These are phyloP conservation scores for Clusia tigrina DNA, from an alignment of 2,888 invertebrate genomes.

Conservation along the genomic window DNA sequence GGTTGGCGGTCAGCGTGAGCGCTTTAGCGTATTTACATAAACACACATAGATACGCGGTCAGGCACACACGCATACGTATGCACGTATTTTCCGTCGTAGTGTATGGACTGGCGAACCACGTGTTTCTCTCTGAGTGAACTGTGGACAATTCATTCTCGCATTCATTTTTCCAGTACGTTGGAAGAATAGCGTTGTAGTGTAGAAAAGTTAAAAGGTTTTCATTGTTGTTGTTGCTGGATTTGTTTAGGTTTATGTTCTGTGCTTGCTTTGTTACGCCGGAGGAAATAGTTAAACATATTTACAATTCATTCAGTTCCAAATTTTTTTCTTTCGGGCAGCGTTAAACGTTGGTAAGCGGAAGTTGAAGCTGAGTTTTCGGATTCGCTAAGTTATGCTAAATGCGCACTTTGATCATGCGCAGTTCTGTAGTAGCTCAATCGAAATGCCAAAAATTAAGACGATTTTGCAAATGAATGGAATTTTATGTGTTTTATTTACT, in stretches of 20 bases:
- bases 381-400: conserved; percentile 13
- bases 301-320: background rate
- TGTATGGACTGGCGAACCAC: conserved; percentile 51
- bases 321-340: background rate
- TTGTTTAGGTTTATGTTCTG: background rate
- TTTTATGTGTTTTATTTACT: too few species aligned
- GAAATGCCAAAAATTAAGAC: too few species aligned
- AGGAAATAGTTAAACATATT: background rate
- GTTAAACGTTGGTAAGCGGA: conserved; percentile 21
- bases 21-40: conserved; percentile 29
- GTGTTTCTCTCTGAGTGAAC: conserved; percentile 44
- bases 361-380: conserved; percentile 15
- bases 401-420: conserved; percentile 36
- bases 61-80: conserved; percentile 22
- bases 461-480: too few species aligned
- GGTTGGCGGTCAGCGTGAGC: too few species aligned
- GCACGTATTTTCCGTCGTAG: conserved; percentile 18
- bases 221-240: background rate
- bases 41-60: background rate
- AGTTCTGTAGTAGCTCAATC: background rate
- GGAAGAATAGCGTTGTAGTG: background rate
- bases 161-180: background rate
- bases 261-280: background rate
- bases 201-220: background rate
- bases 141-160: conserved; percentile 32